A percentile compares a stretch with the other conserved stretches of the same genome.
phyloP scores from a whole-genome alignment of 2,888 invertebrate genomes.

The Arrhopalites spinosus region DNA sequence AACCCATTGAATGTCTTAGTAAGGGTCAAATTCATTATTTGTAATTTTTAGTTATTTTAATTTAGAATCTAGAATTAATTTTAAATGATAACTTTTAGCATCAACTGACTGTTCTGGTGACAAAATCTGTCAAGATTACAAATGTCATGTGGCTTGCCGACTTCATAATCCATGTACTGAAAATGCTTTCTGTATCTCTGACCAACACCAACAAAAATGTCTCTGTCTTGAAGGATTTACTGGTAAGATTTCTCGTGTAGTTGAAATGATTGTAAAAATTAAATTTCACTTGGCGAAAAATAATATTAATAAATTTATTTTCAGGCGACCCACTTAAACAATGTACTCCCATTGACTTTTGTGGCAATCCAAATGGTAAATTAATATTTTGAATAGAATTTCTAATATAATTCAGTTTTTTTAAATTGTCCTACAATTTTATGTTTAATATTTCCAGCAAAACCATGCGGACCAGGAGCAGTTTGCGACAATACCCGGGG shows the following conservation, averaged over 20 bases:
- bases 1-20: conserved; percentile 74
- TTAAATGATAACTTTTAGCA: too few species aligned
- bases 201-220: conserved; percentile 76
- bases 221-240: conserved; percentile 88
- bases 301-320: too few species aligned
- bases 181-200: conserved; percentile 83
- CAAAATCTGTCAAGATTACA: conserved; percentile 79
- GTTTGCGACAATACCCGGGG: conserved; percentile 77
- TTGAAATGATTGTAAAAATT: too few species aligned
- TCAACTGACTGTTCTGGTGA: conserved; percentile 81
- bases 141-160: conserved; percentile 85
- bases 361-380: too few species aligned
- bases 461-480: conserved; percentile 80
- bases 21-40: too few species aligned
- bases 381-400: too few species aligned
- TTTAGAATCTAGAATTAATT: too few species aligned
- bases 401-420: too few species aligned
- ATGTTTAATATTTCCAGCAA: too few species aligned
- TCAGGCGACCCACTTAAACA: conserved; percentile 68
- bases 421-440: too few species aligned
- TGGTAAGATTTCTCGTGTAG: conserved; percentile 60
- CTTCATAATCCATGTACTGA: conserved; percentile 81
- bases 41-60: too few species aligned
- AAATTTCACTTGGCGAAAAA: too few species aligned
- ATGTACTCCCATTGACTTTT: conserved; percentile 78